Evolutionary conservation across 1,140 invertebrate species (phyloP), one percentile per base, ranked within the genome.

Genomic region (Chionoecetes opilio): DNA sequence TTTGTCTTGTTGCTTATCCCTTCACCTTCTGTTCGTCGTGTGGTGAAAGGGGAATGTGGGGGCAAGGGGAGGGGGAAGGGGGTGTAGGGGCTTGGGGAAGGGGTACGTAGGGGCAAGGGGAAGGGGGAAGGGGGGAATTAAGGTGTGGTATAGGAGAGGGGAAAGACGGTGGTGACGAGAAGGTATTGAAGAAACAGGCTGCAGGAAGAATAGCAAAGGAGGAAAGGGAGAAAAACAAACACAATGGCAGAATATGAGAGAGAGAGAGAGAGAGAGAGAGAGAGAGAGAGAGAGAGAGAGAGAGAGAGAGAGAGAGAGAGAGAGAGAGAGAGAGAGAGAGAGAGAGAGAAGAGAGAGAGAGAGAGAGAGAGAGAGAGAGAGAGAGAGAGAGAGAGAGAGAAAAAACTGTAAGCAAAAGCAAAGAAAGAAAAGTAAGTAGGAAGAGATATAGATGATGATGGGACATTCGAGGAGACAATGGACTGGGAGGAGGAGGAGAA

Each of bases 271-370:
- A 32, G 85, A 32, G 31, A 32, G 31, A 32, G 31, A 32, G 31
- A 32, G 31, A 32, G 31, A 32, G 31, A 32, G 31, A 35, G 31
- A 29, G 32, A 35, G 32, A 88, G 86, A 35, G 32, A 34, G 86
- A 88, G 32, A 88, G 86, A 88, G 86, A 88, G 86, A 88, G 32
- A 35, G 32, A 88, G 86, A 35, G 86, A 88, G 86, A 88, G 32
- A 35, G 86, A 88, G 86, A 88, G 86, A 88, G 86, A 88, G 86
- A 88, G 86, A 88, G 86, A 88, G 86, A 88, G 32, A 88, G 86
- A 35, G 32, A 35, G 5, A 75, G 63, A 75, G 46, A 14, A 88
- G 3, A 34, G 85, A 34, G 6, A 34, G 6, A 21, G 63, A 75
- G 21, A 75, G 21, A 75, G 11, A 21, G 11, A 75, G 63, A 8